phyloP scores from a whole-genome alignment of 2,797 vertebrate genomes.

The Basileuterus tristriatus region DNA sequence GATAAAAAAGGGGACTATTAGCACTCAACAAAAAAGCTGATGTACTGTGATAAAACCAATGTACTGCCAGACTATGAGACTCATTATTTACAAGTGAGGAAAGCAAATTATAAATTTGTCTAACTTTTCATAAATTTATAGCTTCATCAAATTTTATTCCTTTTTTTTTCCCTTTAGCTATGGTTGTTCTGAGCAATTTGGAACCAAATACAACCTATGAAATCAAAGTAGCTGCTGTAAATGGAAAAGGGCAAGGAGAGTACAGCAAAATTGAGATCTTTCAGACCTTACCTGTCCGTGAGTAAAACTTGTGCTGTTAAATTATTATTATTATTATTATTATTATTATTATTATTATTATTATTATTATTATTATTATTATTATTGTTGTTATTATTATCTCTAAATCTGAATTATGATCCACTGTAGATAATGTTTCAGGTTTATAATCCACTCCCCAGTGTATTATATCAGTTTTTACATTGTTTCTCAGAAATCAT shows the following conservation, averaged over 20 bases:
- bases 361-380: too few species aligned
- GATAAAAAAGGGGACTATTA: neutral
- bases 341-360: too few species aligned
- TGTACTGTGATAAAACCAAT: neutral
- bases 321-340: neutral
- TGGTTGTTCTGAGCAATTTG: constrained; percentile 88
- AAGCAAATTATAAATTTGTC: neutral
- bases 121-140: neutral
- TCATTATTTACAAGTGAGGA: neutral
- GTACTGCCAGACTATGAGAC: neutral
- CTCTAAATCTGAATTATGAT: neutral
- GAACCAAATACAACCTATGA: constrained; percentile 98
- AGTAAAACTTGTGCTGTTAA: constrained; percentile 70
- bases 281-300: constrained; percentile 95
- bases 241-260: constrained; percentile 96
- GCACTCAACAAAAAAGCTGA: neutral
- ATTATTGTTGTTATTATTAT: too few species aligned
- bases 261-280: constrained; percentile 94
- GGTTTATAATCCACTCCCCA: neutral
- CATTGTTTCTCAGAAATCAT: neutral
- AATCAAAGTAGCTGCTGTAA: constrained; percentile 93
- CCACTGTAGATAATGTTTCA: neutral
- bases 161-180: constrained; percentile 76
- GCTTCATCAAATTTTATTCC: neutral
- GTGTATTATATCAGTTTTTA: neutral